Conservation (phyloP, 2,797 vertebrate species). For the Apogon hyalosoma region DNA sequence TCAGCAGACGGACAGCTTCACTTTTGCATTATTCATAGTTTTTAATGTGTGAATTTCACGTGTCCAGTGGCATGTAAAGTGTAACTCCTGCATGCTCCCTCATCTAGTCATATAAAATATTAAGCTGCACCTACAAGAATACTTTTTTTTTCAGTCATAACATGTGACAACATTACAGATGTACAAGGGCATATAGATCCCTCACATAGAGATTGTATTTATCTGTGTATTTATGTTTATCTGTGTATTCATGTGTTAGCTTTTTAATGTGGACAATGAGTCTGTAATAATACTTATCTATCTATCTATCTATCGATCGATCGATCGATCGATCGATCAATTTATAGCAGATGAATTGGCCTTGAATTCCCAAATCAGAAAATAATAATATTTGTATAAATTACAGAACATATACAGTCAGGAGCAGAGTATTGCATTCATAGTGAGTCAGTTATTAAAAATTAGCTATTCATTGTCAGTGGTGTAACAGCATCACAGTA, state of each 20-base stretch:
- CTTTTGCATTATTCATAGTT: constrained; percentile 9
- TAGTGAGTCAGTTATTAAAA: constrained; percentile 1
- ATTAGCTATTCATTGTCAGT: too few species aligned
- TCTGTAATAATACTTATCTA: too few species aligned
- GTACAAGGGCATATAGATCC: too few species aligned
- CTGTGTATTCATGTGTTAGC: too few species aligned
- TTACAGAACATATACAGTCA: constrained; percentile 30
- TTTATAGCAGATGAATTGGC: constrained; percentile 19
- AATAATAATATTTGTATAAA: constrained; percentile 42
- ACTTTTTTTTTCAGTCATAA: constrained; percentile 23
- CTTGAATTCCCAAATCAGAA: constrained; percentile 39
- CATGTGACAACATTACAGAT: constrained; percentile 16
- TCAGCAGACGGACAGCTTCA: constrained; percentile 16
- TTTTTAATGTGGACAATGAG: too few species aligned
- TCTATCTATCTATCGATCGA: too few species aligned
- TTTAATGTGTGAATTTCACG: constrained; percentile 21
- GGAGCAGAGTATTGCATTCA: constrained; percentile 14
- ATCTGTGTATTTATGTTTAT: too few species aligned
- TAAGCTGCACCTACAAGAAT: constrained; percentile 2
- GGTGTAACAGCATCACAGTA: too few species aligned
- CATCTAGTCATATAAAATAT: constrained; percentile 3
- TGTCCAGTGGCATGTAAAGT: neutral
- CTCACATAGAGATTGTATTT: too few species aligned
- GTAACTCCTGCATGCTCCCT: neutral
- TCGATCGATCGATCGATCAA: too few species aligned